Evolutionary conservation across 2,113 vertebrate species (phyloP).

Genomic region (Phoenicopterus ruber): DNA sequence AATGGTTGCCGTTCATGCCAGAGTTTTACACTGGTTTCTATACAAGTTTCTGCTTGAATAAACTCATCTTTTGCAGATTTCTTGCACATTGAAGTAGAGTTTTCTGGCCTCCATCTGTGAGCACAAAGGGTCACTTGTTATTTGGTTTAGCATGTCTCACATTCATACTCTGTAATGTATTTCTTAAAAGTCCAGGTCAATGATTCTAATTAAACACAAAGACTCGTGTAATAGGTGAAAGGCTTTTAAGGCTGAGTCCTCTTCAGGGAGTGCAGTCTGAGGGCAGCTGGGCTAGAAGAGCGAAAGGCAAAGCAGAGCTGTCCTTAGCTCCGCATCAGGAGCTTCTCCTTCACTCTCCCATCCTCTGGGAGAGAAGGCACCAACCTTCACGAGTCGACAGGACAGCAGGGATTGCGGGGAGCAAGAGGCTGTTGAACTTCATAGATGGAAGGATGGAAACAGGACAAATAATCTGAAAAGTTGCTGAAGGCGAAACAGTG

Average conservation of each 20-base stretch:
- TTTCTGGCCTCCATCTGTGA: neutral
- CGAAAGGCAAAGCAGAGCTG: neutral
- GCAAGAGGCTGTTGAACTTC: neutral
- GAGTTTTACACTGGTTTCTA: neutral
- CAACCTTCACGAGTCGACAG: neutral
- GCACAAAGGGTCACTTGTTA: neutral
- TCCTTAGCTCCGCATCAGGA: neutral
- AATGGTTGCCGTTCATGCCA: neutral
- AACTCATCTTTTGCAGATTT: neutral
- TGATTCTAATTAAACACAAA: neutral
- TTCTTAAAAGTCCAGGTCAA: neutral
- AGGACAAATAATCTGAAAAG: neutral
- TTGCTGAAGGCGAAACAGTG: neutral
- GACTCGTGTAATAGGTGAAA: neutral
- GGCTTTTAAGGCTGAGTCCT: neutral
- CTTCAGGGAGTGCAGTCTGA: neutral
- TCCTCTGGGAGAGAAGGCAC: neutral
- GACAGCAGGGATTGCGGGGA: neutral
- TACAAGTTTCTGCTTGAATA: neutral
- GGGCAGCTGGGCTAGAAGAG: neutral
- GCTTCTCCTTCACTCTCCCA: neutral
- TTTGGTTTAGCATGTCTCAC: neutral
- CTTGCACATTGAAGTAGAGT: neutral
- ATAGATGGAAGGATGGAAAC: neutral
- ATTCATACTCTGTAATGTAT: neutral